These are phyloP conservation scores for Neodon shergylaensis DNA, from an alignment of 2,113 vertebrate species.

Conservation along the genomic window DNA sequence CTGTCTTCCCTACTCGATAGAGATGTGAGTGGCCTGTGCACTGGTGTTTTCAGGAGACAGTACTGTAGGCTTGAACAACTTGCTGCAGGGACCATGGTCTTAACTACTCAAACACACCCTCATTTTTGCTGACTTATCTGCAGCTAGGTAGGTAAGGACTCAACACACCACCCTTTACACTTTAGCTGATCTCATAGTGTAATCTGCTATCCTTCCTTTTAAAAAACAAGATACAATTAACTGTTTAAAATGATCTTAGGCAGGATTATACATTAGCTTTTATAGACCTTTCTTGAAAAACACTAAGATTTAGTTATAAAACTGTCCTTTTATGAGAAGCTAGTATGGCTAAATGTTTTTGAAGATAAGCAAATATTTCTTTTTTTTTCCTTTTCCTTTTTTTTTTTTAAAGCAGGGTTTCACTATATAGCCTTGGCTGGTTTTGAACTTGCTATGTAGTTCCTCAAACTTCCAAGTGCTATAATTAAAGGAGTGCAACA, in stretches of 20 bases:
- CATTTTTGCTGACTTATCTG: neutral
- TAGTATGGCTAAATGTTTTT: neutral
- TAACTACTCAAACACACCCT: neutral
- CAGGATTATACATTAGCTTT: neutral
- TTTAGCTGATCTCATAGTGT: neutral
- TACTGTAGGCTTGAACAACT: neutral
- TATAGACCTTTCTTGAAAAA: neutral
- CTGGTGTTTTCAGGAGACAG: neutral
- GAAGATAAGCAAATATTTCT: neutral
- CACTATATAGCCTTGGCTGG: too few species aligned
- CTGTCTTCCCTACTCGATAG: neutral
- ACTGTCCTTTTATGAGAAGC: slow-evolving; percentile 14
- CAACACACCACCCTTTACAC: rapidly evolving
- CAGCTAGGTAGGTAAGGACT: neutral
- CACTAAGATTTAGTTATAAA: neutral
- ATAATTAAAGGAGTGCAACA: neutral
- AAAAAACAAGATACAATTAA: slow-evolving; percentile 23
- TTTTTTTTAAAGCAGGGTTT: neutral
- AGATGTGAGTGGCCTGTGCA: neutral
- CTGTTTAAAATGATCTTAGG: neutral
- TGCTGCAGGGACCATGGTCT: neutral
- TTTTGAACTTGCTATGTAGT: neutral
- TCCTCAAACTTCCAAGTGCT: neutral
- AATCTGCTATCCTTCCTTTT: neutral
- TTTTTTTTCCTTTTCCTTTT: neutral